These are phyloP conservation scores for Nemotelus nigrinus DNA, from an alignment of 2,888 invertebrate species.

Conservation along the genomic window DNA sequence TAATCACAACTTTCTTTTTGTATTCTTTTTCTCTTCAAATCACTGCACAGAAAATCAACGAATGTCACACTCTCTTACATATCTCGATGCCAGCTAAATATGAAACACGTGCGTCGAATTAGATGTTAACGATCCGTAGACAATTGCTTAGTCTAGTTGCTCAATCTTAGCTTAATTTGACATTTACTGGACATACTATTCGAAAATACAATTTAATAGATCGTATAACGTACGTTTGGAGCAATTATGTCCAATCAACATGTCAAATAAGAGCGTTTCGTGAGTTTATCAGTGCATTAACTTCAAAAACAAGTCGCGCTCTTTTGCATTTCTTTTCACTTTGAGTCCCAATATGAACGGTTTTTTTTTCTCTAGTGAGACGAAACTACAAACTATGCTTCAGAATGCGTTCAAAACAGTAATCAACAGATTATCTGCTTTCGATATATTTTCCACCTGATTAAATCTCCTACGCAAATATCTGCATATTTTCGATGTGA, in stretches of 20 bases:
- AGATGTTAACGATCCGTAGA: constrained; percentile 24
- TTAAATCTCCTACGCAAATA: constrained; percentile 33
- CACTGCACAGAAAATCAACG: no score
- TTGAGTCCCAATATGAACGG: neutral
- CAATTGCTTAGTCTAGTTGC: constrained; percentile 31
- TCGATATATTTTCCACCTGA: constrained; percentile 17
- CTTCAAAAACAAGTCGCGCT: neutral
- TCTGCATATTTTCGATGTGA: neutral
- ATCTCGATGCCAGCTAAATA: no score
- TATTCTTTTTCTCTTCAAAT: no score
- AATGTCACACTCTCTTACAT: no score
- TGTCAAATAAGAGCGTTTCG: constrained; percentile 33
- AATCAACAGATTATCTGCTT: constrained; percentile 22
- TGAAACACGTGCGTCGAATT: constrained; percentile 30
- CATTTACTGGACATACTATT: neutral
- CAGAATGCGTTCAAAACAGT: neutral
- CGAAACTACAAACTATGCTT: no score
- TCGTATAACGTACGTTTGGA: neutral
- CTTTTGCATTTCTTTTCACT: constrained; percentile 3
- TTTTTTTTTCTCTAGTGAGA: neutral
- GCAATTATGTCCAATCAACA: constrained; percentile 37
- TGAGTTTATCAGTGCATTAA: constrained; percentile 36
- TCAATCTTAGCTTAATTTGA: constrained; percentile 12
- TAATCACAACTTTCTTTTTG: no score
- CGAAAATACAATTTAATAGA: neutral